Evolutionary conservation across 1,140 invertebrate genomes (phyloP), one percentile per base, ranked within the genome.

Genomic region (Drosophila erecta): DNA sequence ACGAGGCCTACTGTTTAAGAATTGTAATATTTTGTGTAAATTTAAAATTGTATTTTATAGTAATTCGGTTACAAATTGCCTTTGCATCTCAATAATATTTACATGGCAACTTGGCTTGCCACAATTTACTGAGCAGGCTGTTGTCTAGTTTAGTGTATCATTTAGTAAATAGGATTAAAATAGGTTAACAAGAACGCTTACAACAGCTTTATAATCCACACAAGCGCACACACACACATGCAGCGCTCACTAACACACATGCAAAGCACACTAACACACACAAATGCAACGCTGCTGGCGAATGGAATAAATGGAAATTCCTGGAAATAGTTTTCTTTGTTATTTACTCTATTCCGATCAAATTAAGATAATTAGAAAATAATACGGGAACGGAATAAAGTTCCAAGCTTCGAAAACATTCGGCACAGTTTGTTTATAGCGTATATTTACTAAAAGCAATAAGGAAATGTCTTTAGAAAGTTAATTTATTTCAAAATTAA

Each of bases 261-360:
- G 4, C 17, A 24, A 24, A 0, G 24, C 11, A 35, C 22, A 22
- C 17, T 17, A 17, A 17, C 14, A 30, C 27, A 30, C 11, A 30
- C 8, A 41, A 35, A 43, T 47, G 37, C 57, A 44, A 14, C 15
- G 70, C 71, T 74, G 46, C 59, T 65, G 71, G 70, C 71, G 51
- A 61, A 30, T 33, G 17, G 12, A 61, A 30, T 47, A 20, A n/a
- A 20, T 27, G 46, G 0, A 15, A 57, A 30, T 47, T 37, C n/a
- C 8, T 17, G 41, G 7, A 33, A 58, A 35, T 47, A n/a, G 14
- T 38, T 27, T 41, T 17, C 22, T 27, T 27, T 41, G 53, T 35
- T 51, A 51, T 20, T 3, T 3, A 33, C 7, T 35, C 30, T 51
- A 35, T 51, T 2, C 30, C 49, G 49, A 51, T 51, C 30, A 51